Base-by-base conservation (phyloP, 2,888 invertebrate species). In the Helleia helle region DNA sequence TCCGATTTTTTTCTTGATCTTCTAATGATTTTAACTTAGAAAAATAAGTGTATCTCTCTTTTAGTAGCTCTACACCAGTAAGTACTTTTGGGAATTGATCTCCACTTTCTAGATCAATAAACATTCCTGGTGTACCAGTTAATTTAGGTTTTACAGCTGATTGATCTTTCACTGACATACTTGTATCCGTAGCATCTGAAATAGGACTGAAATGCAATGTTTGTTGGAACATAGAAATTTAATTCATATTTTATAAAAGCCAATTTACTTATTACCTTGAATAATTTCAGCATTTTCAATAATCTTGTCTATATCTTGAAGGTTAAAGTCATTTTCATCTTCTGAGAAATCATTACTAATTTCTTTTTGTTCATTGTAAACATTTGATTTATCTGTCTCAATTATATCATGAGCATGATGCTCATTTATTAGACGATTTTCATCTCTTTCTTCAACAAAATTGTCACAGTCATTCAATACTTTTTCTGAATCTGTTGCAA, bases 21-120 rank as follows among this genome's bases (percentile, higher is more conserved):
- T 77, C 80, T 1, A 75, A 68, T 18, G 87, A 87, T 43, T 86
- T 87, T 0, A 77, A 55, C 28, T 86, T 81, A 0, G 89, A 80
- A 54, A 94, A 93, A 58, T 89, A 89, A 25, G 89, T 75, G 62
- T 93, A 92, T 48, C 93, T 85, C 51, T 93, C 87, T 64, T 93
- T 89, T 22, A 95, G 79, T 41, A 87, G 75, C 47, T 89, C 87
- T 4, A 94, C 79, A 6, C 91, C 92, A 30, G 86, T 85, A 3
- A 87, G 59, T 46, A 80, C 73, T 46, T 59, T 72, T 48, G 66
- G 50, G 2, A 45, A 46, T 7, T 37, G 44, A 41, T 58, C 62
- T 42, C 46, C 52, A 9, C 58, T 63, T 51, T 75, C 70, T 31
- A 84, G 59, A 50, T 81, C 71, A 46, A 84, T 83, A 4, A 84